phyloP scores from a whole-genome alignment of 2,888 invertebrate species.

The Stenurella melanura region DNA sequence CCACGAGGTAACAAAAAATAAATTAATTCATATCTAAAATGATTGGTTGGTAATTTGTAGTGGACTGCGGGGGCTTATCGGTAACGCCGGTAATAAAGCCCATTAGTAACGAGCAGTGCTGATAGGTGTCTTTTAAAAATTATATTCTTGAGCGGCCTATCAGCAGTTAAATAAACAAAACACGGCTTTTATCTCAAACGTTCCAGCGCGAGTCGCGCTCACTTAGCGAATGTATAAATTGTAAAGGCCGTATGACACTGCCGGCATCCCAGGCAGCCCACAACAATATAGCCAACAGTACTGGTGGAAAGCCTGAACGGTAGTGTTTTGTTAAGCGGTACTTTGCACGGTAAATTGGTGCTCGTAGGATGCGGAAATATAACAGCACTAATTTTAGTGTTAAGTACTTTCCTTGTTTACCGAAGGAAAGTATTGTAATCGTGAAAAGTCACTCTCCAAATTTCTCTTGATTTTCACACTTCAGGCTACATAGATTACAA shows the following conservation, averaged over 20 bases:
- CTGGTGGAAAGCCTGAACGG: constrained; percentile 42
- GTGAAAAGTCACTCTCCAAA: too few relatives aligned
- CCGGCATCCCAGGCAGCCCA: constrained; percentile 41
- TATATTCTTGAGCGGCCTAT: constrained; percentile 63
- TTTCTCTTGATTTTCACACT: too few relatives aligned
- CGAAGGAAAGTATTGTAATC: too few relatives aligned
- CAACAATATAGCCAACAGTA: constrained; percentile 41
- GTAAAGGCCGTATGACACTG: constrained; percentile 53
- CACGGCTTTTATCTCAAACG: constrained; percentile 71
- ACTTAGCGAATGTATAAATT: constrained; percentile 70
- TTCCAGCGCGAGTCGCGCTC: constrained; percentile 67
- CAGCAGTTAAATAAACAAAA: constrained; percentile 67
- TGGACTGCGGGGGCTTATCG: constrained; percentile 54
- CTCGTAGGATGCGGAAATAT: too few relatives aligned
- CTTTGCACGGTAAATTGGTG: too few relatives aligned
- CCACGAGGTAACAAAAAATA: constrained; percentile 41
- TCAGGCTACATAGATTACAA: too few relatives aligned
- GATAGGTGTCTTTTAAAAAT: constrained; percentile 63
- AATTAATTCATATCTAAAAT: constrained; percentile 57
- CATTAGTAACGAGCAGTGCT: constrained; percentile 60
- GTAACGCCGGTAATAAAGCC: constrained; percentile 55
- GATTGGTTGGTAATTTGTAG: constrained; percentile 58
- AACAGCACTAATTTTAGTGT: too few relatives aligned
- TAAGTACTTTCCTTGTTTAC: too few relatives aligned
- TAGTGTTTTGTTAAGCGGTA: not conserved